phyloP scores from a whole-genome alignment of 2,888 invertebrate species.

The Lordiphosa andalusiaca region DNA sequence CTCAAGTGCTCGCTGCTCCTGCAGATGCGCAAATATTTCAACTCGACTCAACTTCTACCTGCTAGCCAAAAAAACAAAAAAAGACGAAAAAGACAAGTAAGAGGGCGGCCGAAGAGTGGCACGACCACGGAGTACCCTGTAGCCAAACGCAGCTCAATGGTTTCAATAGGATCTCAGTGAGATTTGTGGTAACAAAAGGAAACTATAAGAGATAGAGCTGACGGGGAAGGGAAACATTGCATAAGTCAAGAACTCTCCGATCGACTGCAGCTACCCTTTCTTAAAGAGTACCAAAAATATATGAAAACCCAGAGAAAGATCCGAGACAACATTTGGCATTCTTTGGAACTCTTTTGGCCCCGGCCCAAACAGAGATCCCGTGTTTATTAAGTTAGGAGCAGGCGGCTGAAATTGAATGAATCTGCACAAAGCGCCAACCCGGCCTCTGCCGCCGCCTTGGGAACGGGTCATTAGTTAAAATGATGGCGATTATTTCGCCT shows the following conservation, averaged over 20 bases:
- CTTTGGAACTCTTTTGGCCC: constrained; percentile 47
- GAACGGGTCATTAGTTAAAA: constrained; percentile 71
- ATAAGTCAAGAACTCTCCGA: no score
- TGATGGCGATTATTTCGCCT: constrained; percentile 72
- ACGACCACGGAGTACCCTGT: no score
- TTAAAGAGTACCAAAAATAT: background rate
- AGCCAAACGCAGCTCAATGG: no score
- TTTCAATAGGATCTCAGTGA: no score
- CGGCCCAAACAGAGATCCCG: constrained; percentile 23
- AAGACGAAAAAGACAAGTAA: background rate
- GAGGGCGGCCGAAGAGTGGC: background rate
- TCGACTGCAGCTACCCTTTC: no score
- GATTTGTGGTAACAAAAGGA: no score
- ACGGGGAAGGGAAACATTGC: no score
- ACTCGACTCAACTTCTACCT: constrained; percentile 57
- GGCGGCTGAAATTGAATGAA: constrained; percentile 60
- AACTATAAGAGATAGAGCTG: no score
- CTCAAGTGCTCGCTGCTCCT: constrained; percentile 64
- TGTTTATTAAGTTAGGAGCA: constrained; percentile 73
- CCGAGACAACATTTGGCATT: constrained; percentile 63
- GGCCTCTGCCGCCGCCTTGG: constrained; percentile 39
- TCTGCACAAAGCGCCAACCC: constrained; percentile 64
- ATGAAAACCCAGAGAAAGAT: constrained; percentile 30
- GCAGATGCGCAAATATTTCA: constrained; percentile 73
- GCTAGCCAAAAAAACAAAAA: constrained; percentile 41